A percentile compares a stretch with the other conserved stretches of the same genome.
These are phyloP conservation scores for Colaptes auratus DNA, from an alignment of 2,113 vertebrate species.

Conservation along the genomic window DNA sequence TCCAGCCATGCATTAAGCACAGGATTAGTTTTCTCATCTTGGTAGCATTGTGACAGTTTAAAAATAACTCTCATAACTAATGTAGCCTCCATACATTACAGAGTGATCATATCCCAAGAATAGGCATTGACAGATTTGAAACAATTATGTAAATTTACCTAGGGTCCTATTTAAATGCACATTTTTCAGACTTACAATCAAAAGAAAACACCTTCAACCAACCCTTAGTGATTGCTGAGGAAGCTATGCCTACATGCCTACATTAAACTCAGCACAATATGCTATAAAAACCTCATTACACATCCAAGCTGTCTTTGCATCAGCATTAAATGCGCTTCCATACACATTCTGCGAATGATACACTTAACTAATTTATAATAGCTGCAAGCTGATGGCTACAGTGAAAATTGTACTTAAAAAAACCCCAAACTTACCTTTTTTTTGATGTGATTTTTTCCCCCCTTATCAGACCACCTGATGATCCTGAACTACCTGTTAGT, in stretches of 20 bases:
- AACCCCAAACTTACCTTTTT: neutral
- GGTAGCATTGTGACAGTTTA: neutral
- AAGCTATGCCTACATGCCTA: constrained; percentile 52
- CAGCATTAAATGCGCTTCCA: constrained; percentile 56
- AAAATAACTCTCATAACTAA: neutral
- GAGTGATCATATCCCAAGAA: constrained; percentile 26
- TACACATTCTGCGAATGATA: constrained; percentile 64
- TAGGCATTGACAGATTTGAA: constrained; percentile 55
- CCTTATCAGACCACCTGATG: constrained; percentile 19
- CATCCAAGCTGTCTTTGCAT: constrained; percentile 66
- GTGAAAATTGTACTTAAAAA: neutral
- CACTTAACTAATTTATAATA: constrained; percentile 72
- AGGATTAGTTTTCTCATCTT: constrained; percentile 37
- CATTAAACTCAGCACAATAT: constrained; percentile 60
- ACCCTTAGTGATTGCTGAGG: constrained; percentile 62
- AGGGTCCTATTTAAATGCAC: constrained; percentile 45
- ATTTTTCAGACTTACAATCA: constrained; percentile 47
- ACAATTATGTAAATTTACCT: constrained; percentile 61
- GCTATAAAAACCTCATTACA: constrained; percentile 76
- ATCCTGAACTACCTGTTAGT: neutral
- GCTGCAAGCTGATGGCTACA: constrained; percentile 41
- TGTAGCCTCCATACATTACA: neutral
- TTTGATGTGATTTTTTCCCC: neutral
- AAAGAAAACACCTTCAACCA: constrained; percentile 5
- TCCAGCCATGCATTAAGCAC: constrained; percentile 2